Conservation (phyloP, 2,797 vertebrate species). For the Gymnothorax reevesii region DNA sequence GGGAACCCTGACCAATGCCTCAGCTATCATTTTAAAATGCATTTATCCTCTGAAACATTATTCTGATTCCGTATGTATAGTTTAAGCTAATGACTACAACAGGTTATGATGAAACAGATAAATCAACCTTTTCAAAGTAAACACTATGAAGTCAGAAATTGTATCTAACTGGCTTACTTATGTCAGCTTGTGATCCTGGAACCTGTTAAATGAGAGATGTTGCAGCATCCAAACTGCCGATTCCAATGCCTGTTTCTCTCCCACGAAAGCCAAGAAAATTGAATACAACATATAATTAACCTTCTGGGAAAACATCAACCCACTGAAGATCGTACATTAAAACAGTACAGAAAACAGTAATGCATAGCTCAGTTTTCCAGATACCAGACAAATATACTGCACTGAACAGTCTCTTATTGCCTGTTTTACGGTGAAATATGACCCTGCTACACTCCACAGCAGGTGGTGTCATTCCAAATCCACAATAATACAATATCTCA, state of each 20-base stretch:
- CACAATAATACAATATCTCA: background rate
- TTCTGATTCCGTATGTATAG: background rate
- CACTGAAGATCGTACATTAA: no score
- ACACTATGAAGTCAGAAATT: background rate
- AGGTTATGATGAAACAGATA: background rate
- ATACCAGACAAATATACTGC: background rate
- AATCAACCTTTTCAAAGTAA: background rate
- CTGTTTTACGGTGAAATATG: background rate
- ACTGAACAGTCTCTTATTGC: background rate
- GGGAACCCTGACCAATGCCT: no score
- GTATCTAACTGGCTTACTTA: background rate
- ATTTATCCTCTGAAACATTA: background rate
- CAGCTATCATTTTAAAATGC: constrained; percentile 1
- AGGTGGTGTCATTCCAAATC: background rate
- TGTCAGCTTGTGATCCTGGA: background rate
- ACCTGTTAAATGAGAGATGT: background rate
- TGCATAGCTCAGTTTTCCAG: background rate
- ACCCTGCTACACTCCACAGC: background rate
- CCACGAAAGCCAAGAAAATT: background rate
- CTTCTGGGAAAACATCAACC: background rate
- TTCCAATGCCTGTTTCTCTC: background rate
- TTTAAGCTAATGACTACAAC: background rate
- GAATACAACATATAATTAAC: background rate
- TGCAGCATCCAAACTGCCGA: background rate
- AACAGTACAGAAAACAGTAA: background rate